phyloP scores from a whole-genome alignment of 1,140 invertebrate genomes.

The Procambarus clarkii region DNA sequence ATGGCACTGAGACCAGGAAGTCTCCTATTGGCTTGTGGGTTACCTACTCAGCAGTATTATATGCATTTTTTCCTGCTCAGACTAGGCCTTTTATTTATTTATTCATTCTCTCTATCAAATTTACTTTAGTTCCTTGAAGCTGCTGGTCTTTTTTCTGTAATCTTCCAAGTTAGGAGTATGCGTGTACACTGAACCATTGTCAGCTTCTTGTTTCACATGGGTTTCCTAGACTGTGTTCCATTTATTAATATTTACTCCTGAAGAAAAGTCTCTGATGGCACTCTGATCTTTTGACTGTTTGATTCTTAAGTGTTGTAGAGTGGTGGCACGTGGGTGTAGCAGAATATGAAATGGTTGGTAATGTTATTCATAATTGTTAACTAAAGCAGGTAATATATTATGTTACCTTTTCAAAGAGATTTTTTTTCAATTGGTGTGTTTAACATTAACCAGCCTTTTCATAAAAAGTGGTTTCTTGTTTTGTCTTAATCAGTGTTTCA shows the following conservation, averaged over 20 bases:
- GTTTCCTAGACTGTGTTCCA: conserved; percentile 41
- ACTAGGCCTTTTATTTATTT: conserved; percentile 52
- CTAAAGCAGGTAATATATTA: not conserved
- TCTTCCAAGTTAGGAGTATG: conserved; percentile 47
- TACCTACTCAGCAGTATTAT: conserved; percentile 57
- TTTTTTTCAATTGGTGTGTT: not conserved
- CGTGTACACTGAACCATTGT: conserved; percentile 44
- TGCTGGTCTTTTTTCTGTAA: conserved; percentile 39
- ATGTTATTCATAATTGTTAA: not conserved
- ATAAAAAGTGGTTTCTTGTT: not conserved
- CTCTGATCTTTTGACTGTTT: not conserved
- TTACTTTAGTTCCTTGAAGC: conserved; percentile 23
- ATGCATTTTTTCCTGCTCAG: conserved; percentile 61
- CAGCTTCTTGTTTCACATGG: conserved; percentile 59
- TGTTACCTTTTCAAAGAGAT: not conserved
- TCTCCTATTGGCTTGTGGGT: conserved; percentile 48
- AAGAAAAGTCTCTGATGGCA: conserved; percentile 23
- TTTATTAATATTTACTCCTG: conserved; percentile 33
- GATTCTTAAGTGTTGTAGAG: conserved; percentile 38
- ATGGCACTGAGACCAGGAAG: conserved; percentile 60
- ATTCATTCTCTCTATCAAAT: conserved; percentile 25
- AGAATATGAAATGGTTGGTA: not conserved
- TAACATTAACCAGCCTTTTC: not conserved
- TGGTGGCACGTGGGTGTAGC: conserved; percentile 26
- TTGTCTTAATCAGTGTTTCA: not conserved